phyloP scores from a whole-genome alignment of 2,888 invertebrate species.

The Agrypnus murinus region DNA sequence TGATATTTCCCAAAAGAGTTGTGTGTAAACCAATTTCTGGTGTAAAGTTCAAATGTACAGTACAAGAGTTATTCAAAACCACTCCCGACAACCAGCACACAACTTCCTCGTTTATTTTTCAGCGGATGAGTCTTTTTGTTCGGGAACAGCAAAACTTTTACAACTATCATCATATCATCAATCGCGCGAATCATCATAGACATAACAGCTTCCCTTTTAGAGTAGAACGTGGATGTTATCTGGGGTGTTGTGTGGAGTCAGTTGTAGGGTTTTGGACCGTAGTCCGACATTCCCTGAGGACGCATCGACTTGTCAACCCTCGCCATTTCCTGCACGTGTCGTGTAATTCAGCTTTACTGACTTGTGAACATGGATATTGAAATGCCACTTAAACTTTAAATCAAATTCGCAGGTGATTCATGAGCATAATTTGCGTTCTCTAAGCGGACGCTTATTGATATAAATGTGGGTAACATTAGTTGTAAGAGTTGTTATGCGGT shows the following conservation, averaged over 20 bases:
- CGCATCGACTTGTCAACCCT: slow-evolving; percentile 64
- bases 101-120: no score
- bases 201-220: slow-evolving; percentile 36
- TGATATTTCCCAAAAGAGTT: no score
- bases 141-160: no score
- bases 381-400: slow-evolving; percentile 68
- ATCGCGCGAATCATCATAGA: slow-evolving; percentile 28
- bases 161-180: no score
- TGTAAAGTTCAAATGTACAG: no score
- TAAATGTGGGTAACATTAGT: slow-evolving; percentile 58
- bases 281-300: slow-evolving; percentile 58
- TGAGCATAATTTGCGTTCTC: slow-evolving; percentile 60
- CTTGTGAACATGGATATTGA: slow-evolving; percentile 68
- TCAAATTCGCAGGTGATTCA: slow-evolving; percentile 67
- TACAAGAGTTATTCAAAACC: no score
- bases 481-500: slow-evolving; percentile 35
- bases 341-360: slow-evolving; percentile 62
- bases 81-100: no score
- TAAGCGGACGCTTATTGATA: slow-evolving; percentile 65
- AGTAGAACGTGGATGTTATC: slow-evolving; percentile 31
- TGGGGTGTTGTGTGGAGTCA: slow-evolving; percentile 40
- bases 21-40: no score
- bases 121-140: no score
- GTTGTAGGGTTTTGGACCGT: slow-evolving; percentile 36
- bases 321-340: slow-evolving; percentile 64